Percentiles rank a stretch among this genome's conserved stretches.
phyloP scores from a whole-genome alignment of 2,797 vertebrate species.

The Odontamblyopus rebecca region DNA sequence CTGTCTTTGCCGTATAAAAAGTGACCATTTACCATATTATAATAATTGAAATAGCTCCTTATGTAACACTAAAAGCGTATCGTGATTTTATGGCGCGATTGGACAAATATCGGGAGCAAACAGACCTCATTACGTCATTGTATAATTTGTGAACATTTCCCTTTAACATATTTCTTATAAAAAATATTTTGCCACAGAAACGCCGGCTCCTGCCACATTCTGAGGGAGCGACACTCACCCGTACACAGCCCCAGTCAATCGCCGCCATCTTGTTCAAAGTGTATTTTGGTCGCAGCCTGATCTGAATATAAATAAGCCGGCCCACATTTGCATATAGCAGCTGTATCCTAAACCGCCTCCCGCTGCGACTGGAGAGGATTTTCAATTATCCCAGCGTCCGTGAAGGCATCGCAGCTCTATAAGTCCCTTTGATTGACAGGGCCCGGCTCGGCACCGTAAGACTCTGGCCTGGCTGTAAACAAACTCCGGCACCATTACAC shows the following conservation, averaged over 20 bases:
- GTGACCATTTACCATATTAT: too few relatives aligned
- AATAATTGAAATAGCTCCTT: too few relatives aligned
- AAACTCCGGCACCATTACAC: neutral
- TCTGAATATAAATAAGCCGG: constrained; percentile 8
- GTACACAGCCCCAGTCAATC: neutral
- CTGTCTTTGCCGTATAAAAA: too few relatives aligned
- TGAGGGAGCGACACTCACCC: neutral
- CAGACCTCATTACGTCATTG: too few relatives aligned
- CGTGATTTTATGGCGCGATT: too few relatives aligned
- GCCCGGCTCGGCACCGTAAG: constrained; percentile 26
- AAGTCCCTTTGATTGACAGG: constrained; percentile 46
- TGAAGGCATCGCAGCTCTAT: constrained; percentile 24
- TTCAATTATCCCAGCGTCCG: constrained; percentile 45
- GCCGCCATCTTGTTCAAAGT: constrained; percentile 7
- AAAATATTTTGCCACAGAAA: neutral
- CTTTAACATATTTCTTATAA: neutral
- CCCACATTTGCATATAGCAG: constrained; percentile 4
- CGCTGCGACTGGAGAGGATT: constrained; percentile 33
- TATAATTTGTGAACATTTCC: neutral
- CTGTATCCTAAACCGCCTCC: constrained; percentile 10
- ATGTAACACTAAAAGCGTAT: too few relatives aligned
- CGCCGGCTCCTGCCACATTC: neutral
- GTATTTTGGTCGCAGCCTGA: constrained; percentile 5
- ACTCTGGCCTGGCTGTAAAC: neutral
- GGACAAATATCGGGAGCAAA: too few relatives aligned